These are phyloP conservation scores for Drosophila rufa DNA, from an alignment of 1,140 invertebrate genomes.

Conservation along the genomic window DNA sequence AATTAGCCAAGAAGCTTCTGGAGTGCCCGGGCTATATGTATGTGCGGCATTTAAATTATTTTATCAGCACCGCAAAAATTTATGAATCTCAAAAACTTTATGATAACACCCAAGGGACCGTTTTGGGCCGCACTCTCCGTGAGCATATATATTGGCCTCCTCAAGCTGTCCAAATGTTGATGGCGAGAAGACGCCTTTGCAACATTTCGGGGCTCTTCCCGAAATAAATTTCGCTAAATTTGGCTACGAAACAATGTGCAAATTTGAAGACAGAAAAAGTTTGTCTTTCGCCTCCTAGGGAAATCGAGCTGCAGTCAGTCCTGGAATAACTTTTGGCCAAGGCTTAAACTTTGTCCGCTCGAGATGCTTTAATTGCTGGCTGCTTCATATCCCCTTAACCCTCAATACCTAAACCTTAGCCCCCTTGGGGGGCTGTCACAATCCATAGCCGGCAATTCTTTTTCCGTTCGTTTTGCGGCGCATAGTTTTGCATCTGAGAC, in stretches of 20 bases:
- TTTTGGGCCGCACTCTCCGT: slow-evolving; percentile 38
- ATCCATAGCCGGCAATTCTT: slow-evolving; percentile 16
- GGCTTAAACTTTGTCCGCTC: slow-evolving; percentile 33
- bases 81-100: slow-evolving; percentile 74
- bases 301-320: slow-evolving; percentile 9
- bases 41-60: slow-evolving; percentile 71
- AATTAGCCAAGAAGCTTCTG: slow-evolving; percentile 51
- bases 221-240: not conserved
- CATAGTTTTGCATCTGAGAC: slow-evolving; percentile 30
- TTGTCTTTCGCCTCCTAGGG: not conserved
- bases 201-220: not conserved
- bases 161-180: slow-evolving; percentile 11
- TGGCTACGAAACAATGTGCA: slow-evolving; percentile 3
- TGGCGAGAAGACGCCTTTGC: not conserved
- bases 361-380: slow-evolving; percentile 43
- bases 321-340: slow-evolving; percentile 1
- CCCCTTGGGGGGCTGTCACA: slow-evolving; percentile 1
- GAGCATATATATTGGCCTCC: slow-evolving; percentile 58
- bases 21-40: slow-evolving; percentile 36
- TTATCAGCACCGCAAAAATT: slow-evolving; percentile 64
- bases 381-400: not conserved
- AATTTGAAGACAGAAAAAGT: slow-evolving; percentile 1
- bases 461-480: slow-evolving; percentile 12
- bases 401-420: not conserved
- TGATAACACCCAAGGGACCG: slow-evolving; percentile 64